Evolutionary conservation across 2,888 invertebrate genomes (phyloP), one percentile per base, ranked within the genome.

Genomic region (Dolomedes plantarius): DNA sequence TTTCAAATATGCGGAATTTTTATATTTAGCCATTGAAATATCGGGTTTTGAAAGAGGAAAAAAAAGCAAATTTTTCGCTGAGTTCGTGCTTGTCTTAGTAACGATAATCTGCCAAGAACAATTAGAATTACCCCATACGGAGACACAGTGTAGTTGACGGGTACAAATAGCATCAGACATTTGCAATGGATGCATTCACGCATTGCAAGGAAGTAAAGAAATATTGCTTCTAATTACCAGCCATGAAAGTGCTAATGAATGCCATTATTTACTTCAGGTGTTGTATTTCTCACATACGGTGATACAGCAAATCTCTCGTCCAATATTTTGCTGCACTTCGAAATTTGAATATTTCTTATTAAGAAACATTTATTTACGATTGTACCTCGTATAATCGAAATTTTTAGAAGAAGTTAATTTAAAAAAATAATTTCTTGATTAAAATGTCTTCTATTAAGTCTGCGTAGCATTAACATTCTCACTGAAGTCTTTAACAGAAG

Each of bases 171-270:
- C 65, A 31, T 39, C 28, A 39, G 65, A 0, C 74, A 81, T 81
- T 74, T 81, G 74, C 41, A 68, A 39, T 39, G 46, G 74, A 81
- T 74, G 67, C 46, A 73, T 74, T 67, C 73, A 23, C 56, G 28
- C 56, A 39, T 69, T 32, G 72, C 39, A 11, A 71, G 27, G 71
- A 32, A 73, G 74, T 50, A 69, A 86, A 74, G 86, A 86, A 86
- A 79, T 86, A 86, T 86, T 31, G 79, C 86, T 86, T 86, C 86
- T 86, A 86, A 86, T 86, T 86, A 86, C 86, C 71, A 13, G 28
- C 31, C 67, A 36, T 73, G 69, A 78, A 74, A 78, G 74, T 46
- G 74, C 78, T 86, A 86, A 86, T 86, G 74, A 86, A 75, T 64
- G 74, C 64, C 72, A 86, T 86, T 68, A 79, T 78, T 86, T 86